These are phyloP conservation scores for Enteromius afrohamiltoni DNA, from an alignment of 2,797 vertebrate genomes.

Conservation along the genomic window DNA sequence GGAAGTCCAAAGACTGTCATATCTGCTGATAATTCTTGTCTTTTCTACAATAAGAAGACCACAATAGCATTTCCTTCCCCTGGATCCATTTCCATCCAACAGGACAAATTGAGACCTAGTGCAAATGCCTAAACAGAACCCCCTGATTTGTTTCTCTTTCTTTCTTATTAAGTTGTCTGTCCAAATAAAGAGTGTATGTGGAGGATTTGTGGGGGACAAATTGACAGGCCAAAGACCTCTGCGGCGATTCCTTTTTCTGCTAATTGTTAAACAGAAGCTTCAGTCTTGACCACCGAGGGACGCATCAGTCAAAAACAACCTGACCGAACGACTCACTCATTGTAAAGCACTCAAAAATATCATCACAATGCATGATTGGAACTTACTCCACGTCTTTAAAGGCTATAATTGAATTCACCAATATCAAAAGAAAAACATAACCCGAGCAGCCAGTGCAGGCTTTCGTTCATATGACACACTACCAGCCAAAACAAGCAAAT, in stretches of 20 bases:
- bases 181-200: slow-evolving; percentile 44
- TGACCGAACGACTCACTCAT: slow-evolving; percentile 47
- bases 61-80: slow-evolving; percentile 74
- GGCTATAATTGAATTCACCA: slow-evolving; percentile 63
- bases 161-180: slow-evolving; percentile 56
- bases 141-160: slow-evolving; percentile 7
- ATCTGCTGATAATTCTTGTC: slow-evolving; percentile 66
- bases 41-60: slow-evolving; percentile 63
- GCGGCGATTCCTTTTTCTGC: slow-evolving; percentile 36
- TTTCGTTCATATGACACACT: slow-evolving; percentile 64
- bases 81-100: slow-evolving; percentile 60
- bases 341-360: slow-evolving; percentile 55
- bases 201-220: slow-evolving; percentile 58
- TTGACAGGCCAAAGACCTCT: slow-evolving; percentile 38
- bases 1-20: slow-evolving; percentile 63
- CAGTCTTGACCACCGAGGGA: slow-evolving; percentile 40
- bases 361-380: slow-evolving; percentile 59
- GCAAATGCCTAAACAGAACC: background rate
- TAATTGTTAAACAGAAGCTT: slow-evolving; percentile 52
- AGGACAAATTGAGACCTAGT: background rate
- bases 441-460: slow-evolving; percentile 60
- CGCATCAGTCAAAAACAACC: slow-evolving; percentile 57
- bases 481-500: slow-evolving; percentile 55
- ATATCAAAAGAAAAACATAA: slow-evolving; percentile 61
- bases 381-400: slow-evolving; percentile 61